Percentiles rank a stretch among this genome's conserved stretches.
Conservation (phyloP, 1,140 invertebrate species). For the Drosophila yakuba region DNA sequence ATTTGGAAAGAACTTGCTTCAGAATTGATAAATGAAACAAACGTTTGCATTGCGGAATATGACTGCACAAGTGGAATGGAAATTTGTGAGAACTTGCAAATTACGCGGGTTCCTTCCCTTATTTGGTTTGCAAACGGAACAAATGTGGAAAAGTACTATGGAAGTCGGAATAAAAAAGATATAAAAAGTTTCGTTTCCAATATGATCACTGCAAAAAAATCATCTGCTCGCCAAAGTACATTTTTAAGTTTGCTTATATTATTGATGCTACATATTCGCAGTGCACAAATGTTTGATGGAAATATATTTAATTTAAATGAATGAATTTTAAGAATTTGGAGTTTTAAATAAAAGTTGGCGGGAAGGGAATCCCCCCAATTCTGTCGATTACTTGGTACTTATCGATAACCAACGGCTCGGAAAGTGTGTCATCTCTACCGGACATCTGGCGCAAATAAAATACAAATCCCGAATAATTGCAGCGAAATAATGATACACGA, state of each 20-base stretch:
- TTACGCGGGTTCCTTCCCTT: not conserved
- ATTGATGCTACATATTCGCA: no score
- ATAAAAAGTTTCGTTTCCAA: not conserved
- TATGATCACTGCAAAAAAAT: not conserved
- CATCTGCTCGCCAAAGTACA: not conserved
- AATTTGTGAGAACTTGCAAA: no score
- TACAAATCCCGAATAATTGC: not conserved
- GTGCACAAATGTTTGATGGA: no score
- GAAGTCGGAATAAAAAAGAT: not conserved
- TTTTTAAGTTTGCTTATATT: not conserved
- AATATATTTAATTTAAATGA: no score
- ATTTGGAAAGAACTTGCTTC: no score
- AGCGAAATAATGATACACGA: conserved; percentile 71
- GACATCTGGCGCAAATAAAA: conserved; percentile 33
- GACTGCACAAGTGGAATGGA: no score
- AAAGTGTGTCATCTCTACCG: conserved; percentile 1
- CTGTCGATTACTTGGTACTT: conserved; percentile 9
- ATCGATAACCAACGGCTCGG: no score
- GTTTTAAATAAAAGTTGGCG: no score
- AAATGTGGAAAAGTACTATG: conserved; percentile 4
- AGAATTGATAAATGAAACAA: no score
- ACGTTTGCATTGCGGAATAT: no score
- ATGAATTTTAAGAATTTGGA: no score
- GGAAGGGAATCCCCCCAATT: not conserved
- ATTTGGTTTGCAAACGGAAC: conserved; percentile 14